A percentile compares a stretch with the other conserved stretches of the same genome.
Conservation (phyloP, 2,888 invertebrate genomes). For the Pyrrhosoma nymphula region DNA sequence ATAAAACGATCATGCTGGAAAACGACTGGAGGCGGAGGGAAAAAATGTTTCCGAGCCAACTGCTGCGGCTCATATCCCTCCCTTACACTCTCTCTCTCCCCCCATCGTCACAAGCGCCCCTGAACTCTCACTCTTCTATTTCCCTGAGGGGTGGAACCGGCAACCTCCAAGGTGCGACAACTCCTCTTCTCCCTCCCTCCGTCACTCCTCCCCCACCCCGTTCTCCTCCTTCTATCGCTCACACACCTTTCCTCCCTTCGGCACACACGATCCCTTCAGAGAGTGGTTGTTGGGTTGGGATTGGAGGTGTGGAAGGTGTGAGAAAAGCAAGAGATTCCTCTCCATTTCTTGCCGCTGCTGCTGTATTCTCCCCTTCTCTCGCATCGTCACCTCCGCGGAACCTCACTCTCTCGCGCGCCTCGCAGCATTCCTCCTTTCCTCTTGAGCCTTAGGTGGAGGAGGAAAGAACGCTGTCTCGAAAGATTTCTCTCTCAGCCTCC, state of each 20-base stretch:
- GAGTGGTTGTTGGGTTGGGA: background rate
- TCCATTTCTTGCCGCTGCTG: background rate
- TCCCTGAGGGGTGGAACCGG: background rate
- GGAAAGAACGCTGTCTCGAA: background rate
- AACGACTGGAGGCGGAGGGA: background rate
- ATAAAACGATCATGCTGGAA: slow-evolving; percentile 8
- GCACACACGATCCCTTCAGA: background rate
- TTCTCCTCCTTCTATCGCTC: background rate
- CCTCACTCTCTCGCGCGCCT: background rate
- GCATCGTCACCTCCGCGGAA: background rate
- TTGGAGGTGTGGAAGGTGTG: background rate
- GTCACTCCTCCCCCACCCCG: background rate
- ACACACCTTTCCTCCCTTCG: background rate
- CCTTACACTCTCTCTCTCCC: background rate
- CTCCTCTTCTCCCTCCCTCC: background rate
- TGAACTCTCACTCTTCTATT: background rate
- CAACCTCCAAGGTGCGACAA: background rate
- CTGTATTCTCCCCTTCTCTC: background rate
- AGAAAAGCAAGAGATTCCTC: slow-evolving; percentile 5
- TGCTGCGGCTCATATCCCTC: slow-evolving; percentile 18
- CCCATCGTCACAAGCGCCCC: background rate
- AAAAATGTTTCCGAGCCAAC: slow-evolving; percentile 19
- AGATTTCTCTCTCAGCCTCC: background rate
- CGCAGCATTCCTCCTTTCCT: background rate
- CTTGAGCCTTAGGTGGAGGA: background rate